A percentile compares a stretch with the other conserved stretches of the same genome.
Evolutionary conservation across 2,888 invertebrate genomes (phyloP).

Genomic region (Coelinius sp.): DNA sequence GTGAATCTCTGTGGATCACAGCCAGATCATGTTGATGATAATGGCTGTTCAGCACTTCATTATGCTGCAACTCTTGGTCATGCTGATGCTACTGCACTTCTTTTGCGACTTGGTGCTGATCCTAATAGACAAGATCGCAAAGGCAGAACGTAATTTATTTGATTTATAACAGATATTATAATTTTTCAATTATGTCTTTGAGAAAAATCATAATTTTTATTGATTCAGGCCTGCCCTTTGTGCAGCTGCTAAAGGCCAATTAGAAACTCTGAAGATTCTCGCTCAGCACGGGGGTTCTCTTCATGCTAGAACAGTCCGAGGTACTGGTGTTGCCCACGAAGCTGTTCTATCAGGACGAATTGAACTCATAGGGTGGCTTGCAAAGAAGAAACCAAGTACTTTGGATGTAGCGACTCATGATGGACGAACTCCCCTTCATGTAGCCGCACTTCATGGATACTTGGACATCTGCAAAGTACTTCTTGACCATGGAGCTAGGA

Average conservation of each 20-base stretch:
- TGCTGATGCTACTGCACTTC: conserved; percentile 90
- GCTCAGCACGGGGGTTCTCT: conserved; percentile 86
- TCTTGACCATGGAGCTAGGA: conserved; percentile 86
- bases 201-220: not conserved
- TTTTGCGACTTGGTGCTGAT: conserved; percentile 92
- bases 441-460: conserved; percentile 94
- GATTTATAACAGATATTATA: too few species aligned
- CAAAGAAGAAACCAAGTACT: conserved; percentile 85
- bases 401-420: conserved; percentile 92
- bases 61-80: conserved; percentile 97
- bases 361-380: conserved; percentile 90
- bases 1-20: conserved; percentile 90
- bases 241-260: conserved; percentile 95
- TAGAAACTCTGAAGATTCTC: conserved; percentile 86
- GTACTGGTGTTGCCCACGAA: conserved; percentile 96
- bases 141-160: conserved; percentile 81
- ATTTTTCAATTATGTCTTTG: not conserved
- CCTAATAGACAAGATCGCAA: conserved; percentile 93
- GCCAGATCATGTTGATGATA: conserved; percentile 89
- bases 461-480: conserved; percentile 92
- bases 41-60: conserved; percentile 96
- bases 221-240: conserved; percentile 86
- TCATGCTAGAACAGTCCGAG: conserved; percentile 92
- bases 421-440: conserved; percentile 92
- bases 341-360: conserved; percentile 93